Evolutionary conservation across 1,140 invertebrate genomes (phyloP), one percentile per base, ranked within the genome.

Genomic region (Psix sp.): DNA sequence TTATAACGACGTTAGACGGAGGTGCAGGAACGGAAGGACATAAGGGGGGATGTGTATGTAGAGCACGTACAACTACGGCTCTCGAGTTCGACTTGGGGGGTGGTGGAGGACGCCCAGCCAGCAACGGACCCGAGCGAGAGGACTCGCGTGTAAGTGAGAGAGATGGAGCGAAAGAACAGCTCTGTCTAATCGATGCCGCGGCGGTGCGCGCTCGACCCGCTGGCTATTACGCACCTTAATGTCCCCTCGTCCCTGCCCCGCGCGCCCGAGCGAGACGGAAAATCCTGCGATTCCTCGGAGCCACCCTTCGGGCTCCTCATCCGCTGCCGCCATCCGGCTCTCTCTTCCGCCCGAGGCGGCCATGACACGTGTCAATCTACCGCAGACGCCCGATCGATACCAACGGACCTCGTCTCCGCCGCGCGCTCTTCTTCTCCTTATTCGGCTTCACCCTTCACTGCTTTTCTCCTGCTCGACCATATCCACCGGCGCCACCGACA

Each of bases 281-380:
- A 36, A 29, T 43, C 78, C 52, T 66, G 54, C 70, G 49, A 68
- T 74, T 67, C 57, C 54, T 54, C 54, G 52, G 45, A 52, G 71
- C 45, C 71, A 75, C 67, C 71, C 75, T 48, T 63, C 62, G 57
- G 66, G 68, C 71, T 76, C 72, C 75, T 68, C 79, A 77, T 78
- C 76, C 46, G 36, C 68, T 59, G 59, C 72, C 60, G 62, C 59
- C 73, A 59, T 40, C 72, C 51, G 39, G 68, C 52, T 74, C 68
- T 59, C 77, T 76, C 77, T 75, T 51, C 54, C 72, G 74, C 80
- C 52, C 77, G 59, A 57, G 80, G 83, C 84, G 80, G 85, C 84
- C 85, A 86, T 87, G 85, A 86, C 85, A 87, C 85, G 85, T 86
- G 84, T 87, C 85, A 86, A 86, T 87, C 85, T 87, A 85, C 85